phyloP scores from a whole-genome alignment of 2,888 invertebrate species.

The Polydesmus complanatus region DNA sequence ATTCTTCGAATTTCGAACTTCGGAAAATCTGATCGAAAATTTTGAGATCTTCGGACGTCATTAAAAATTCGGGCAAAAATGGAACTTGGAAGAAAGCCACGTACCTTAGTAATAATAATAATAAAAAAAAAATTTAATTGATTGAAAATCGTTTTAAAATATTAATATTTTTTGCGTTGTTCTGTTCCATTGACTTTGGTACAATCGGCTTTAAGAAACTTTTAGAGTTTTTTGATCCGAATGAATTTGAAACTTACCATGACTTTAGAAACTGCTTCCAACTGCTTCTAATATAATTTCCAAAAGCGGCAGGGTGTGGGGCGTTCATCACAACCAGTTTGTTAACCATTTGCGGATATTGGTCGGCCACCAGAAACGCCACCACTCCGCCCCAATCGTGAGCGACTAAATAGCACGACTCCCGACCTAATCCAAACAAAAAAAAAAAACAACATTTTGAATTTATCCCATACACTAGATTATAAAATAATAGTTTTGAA shows the following conservation, averaged over 20 bases:
- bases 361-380: constrained; percentile 43
- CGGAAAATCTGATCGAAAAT: constrained; percentile 46
- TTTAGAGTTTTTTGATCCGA: too few species aligned
- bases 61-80: constrained; percentile 50
- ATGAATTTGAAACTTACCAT: constrained; percentile 21
- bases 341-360: constrained; percentile 46
- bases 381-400: constrained; percentile 57
- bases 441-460: constrained; percentile 10
- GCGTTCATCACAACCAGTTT: constrained; percentile 54
- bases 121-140: constrained; percentile 1
- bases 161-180: too few species aligned
- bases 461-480: too few species aligned
- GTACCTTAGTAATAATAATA: constrained; percentile 43
- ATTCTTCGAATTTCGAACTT: constrained; percentile 20
- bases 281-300: constrained; percentile 39
- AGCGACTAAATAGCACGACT: constrained; percentile 39
- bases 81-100: constrained; percentile 45
- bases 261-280: constrained; percentile 30
- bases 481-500: too few species aligned
- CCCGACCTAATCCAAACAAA: constrained; percentile 25
- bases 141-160: too few species aligned
- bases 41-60: constrained; percentile 45
- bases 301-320: constrained; percentile 52
- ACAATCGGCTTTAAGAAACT: too few species aligned
- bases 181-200: too few species aligned